Evolutionary conservation across 2,888 invertebrate genomes (phyloP).

Genomic region (Polyommatus icarus): DNA sequence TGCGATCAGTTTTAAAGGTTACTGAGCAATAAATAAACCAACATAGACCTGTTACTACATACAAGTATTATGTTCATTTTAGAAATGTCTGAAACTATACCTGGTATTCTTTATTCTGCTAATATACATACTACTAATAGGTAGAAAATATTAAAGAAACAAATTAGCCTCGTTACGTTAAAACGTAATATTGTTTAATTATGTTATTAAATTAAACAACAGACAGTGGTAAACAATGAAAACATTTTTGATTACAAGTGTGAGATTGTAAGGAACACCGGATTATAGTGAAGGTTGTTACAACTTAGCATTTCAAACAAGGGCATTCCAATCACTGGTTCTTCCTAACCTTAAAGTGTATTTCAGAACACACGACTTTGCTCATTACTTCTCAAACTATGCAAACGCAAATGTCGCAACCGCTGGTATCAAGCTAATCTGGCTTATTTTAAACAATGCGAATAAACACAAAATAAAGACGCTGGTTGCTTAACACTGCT

Average conservation of each 20-base stretch:
- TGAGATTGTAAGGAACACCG: constrained; percentile 34
- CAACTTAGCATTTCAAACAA: constrained; percentile 45
- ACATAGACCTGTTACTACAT: neutral
- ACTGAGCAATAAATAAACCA: neutral
- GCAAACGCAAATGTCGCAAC: constrained; percentile 15
- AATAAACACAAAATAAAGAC: neutral
- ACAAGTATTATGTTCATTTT: neutral
- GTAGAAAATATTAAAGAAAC: no score
- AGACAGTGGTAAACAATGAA: neutral
- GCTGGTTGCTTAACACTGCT: neutral
- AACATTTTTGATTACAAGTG: constrained; percentile 1
- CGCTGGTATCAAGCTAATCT: neutral
- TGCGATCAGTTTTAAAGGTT: constrained; percentile 19
- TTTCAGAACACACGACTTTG: constrained; percentile 32
- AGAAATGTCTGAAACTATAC: neutral
- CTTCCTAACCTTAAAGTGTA: constrained; percentile 35
- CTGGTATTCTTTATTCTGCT: neutral
- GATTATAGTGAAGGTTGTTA: constrained; percentile 42
- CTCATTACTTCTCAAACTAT: constrained; percentile 18
- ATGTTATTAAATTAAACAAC: neutral
- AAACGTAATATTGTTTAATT: no score
- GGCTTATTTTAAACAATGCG: neutral
- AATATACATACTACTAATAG: no score
- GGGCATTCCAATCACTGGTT: constrained; percentile 45
- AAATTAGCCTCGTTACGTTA: no score